A percentile compares a stretch with the other conserved stretches of the same genome.
Evolutionary conservation across 2,888 invertebrate genomes (phyloP).

Genomic region (Ennomos fuscantarius): DNA sequence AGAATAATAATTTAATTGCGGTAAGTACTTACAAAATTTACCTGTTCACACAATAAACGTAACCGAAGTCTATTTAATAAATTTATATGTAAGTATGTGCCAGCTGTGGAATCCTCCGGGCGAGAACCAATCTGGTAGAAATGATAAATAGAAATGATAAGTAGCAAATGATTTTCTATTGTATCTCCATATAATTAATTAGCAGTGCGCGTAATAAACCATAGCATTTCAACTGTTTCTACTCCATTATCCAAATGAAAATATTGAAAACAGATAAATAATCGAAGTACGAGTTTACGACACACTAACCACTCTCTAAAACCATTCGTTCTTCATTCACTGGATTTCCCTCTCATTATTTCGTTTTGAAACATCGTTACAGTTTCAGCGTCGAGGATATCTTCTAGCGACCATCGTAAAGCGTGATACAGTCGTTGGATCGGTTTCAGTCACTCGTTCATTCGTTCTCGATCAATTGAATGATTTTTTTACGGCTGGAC

Average conservation of each 20-base stretch:
- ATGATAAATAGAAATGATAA: too few relatives aligned
- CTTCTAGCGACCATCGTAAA: conserved; percentile 43
- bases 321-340: conserved; percentile 33
- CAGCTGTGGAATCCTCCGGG: too few relatives aligned
- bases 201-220: too few relatives aligned
- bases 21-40: too few relatives aligned
- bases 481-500: conserved; percentile 34
- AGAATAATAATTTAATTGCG: too few relatives aligned
- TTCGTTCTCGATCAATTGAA: conserved; percentile 41
- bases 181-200: too few relatives aligned
- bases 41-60: too few relatives aligned
- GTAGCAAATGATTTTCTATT: too few relatives aligned
- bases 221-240: background rate
- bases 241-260: conserved; percentile 17
- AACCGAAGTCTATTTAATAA: too few relatives aligned
- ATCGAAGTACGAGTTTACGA: conserved; percentile 11
- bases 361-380: conserved; percentile 5
- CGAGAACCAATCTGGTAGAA: too few relatives aligned
- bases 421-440: conserved; percentile 43
- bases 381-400: conserved; percentile 9
- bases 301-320: conserved; percentile 28
- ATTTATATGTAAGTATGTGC: too few relatives aligned
- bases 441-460: conserved; percentile 34
- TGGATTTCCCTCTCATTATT: conserved; percentile 27
- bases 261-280: conserved; percentile 28